phyloP scores from a whole-genome alignment of 2,888 invertebrate species.

The Uloborus plumipes region DNA sequence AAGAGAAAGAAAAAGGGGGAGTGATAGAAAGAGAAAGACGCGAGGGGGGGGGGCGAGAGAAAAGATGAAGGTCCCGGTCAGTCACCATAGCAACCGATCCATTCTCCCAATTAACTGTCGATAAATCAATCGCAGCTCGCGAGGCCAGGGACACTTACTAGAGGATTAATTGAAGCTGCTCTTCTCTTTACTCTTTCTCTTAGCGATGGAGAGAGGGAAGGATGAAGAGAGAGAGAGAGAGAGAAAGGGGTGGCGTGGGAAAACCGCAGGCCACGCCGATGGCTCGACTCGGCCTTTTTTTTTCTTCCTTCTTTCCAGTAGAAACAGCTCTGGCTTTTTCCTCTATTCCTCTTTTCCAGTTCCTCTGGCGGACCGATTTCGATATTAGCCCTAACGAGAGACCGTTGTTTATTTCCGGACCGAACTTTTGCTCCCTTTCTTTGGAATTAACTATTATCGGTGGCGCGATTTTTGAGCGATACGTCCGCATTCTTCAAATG shows the following conservation, averaged over 20 bases:
- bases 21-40: conserved; percentile 34
- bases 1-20: conserved; percentile 17
- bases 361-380: conserved; percentile 21
- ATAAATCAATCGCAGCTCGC: conserved; percentile 66
- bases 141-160: conserved; percentile 61
- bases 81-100: conserved; percentile 66
- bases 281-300: conserved; percentile 30
- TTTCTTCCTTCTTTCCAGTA: background rate
- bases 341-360: conserved; percentile 17
- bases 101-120: conserved; percentile 67
- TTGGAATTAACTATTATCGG: conserved; percentile 63
- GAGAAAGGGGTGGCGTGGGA: conserved; percentile 46
- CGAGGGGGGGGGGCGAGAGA: conserved; percentile 27
- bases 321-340: conserved; percentile 4
- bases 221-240: conserved; percentile 11
- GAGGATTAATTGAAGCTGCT: conserved; percentile 65
- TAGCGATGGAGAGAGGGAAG: conserved; percentile 9
- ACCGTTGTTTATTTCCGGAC: conserved; percentile 22
- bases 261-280: conserved; percentile 53
- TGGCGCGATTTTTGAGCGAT: conserved; percentile 51
- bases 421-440: conserved; percentile 1
- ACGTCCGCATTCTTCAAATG: background rate
- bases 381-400: conserved; percentile 50
- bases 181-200: conserved; percentile 30
- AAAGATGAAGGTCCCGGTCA: conserved; percentile 61